Percentiles rank a stretch among this genome's conserved stretches.
phyloP scores from a whole-genome alignment of 2,888 invertebrate genomes.

The Falcaria lacertinaria region DNA sequence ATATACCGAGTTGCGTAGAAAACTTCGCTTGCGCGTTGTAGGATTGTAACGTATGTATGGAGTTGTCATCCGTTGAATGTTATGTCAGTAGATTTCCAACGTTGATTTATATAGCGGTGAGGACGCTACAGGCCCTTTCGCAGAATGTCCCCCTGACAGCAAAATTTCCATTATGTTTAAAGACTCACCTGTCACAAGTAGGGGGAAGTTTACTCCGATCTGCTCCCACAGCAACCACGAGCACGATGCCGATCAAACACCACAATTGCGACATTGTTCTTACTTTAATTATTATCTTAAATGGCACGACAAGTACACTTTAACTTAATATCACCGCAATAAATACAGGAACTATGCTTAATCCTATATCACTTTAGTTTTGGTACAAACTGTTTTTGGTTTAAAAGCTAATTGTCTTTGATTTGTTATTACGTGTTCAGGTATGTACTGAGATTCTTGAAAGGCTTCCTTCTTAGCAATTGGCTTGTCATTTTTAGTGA shows the following conservation, averaged over 20 bases:
- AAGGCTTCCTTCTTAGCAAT: slow-evolving; percentile 57
- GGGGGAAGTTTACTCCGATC: slow-evolving; percentile 70
- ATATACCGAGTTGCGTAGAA: no score
- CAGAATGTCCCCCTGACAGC: not conserved
- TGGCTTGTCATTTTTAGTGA: slow-evolving; percentile 55
- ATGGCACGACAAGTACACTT: slow-evolving; percentile 52
- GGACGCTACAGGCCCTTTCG: no score
- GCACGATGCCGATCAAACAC: slow-evolving; percentile 42
- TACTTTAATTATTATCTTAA: slow-evolving; percentile 11
- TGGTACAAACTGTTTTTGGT: slow-evolving; percentile 36
- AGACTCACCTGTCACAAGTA: slow-evolving; percentile 76
- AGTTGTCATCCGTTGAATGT: no score
- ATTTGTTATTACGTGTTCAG: slow-evolving; percentile 59
- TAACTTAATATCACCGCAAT: slow-evolving; percentile 65
- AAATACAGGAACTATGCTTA: slow-evolving; percentile 36
- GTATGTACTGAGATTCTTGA: slow-evolving; percentile 57
- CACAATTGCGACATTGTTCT: slow-evolving; percentile 46
- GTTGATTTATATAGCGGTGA: no score
- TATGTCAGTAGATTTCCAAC: no score
- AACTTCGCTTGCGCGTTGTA: no score
- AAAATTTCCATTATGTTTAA: slow-evolving; percentile 2
- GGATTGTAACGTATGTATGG: no score
- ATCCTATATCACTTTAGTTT: slow-evolving; percentile 28
- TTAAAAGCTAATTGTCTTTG: slow-evolving; percentile 14
- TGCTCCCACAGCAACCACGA: slow-evolving; percentile 45